phyloP scores from a whole-genome alignment of 2,797 vertebrate genomes.

The Hydrolagus colliei region DNA sequence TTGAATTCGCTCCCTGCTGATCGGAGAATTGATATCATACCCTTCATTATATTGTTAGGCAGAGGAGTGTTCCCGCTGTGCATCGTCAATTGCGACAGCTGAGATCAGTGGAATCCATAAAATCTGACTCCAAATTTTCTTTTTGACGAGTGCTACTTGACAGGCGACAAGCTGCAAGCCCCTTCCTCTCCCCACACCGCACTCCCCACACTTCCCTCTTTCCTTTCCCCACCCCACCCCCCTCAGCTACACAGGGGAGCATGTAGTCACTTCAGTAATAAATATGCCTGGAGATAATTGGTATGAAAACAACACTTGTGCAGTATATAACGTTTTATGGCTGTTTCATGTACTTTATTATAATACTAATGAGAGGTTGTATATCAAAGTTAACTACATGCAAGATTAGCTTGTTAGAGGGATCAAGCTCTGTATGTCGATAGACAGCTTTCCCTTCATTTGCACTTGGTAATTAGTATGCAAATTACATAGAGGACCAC shows the following conservation, averaged over 20 bases:
- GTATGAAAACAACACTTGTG: constrained; percentile 99
- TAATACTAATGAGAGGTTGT: constrained; percentile 95
- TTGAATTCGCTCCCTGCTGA: constrained; percentile 47
- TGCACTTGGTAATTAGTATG: constrained; percentile 99
- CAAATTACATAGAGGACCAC: constrained; percentile 99
- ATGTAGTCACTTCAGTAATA: constrained; percentile 77
- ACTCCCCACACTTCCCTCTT: constrained; percentile 45
- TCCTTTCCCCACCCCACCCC: constrained; percentile 40
- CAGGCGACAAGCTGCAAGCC: constrained; percentile 60
- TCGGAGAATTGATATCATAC: constrained; percentile 56
- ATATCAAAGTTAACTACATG: constrained; percentile 78
- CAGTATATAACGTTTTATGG: constrained; percentile 99
- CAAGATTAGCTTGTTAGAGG: constrained; percentile 98
- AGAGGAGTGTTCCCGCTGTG: constrained; percentile 48
- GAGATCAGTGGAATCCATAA: constrained; percentile 31
- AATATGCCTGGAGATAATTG: constrained; percentile 97
- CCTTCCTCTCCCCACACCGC: constrained; percentile 33
- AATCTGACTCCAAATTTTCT: constrained; percentile 36
- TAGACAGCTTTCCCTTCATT: constrained; percentile 67
- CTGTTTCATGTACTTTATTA: constrained; percentile 98
- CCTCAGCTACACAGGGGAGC: constrained; percentile 72
- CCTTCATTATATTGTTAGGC: constrained; percentile 52
- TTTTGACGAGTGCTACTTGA: constrained; percentile 62
- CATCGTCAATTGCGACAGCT: constrained; percentile 32
- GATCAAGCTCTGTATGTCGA: constrained; percentile 67